These are phyloP conservation scores for Harpalus rufipes DNA, from an alignment of 2,888 invertebrate species.

Conservation along the genomic window DNA sequence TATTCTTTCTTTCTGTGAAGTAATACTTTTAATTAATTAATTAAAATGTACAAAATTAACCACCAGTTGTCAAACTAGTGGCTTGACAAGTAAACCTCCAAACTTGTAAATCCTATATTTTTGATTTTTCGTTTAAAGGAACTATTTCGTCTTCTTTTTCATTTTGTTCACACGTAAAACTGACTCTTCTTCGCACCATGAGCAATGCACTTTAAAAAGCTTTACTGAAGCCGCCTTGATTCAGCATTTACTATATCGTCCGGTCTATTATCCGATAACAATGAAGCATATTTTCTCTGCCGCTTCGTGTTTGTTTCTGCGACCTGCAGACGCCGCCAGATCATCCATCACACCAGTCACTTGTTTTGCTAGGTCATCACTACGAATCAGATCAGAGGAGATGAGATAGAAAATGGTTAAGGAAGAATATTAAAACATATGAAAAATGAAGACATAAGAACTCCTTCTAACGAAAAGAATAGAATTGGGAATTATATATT, in stretches of 20 bases:
- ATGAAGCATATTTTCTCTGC: slow-evolving; percentile 60
- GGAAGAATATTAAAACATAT: neutral
- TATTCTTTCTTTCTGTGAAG: too few relatives aligned
- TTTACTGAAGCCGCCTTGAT: slow-evolving; percentile 1
- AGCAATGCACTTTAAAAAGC: neutral
- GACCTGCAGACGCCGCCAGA: slow-evolving; percentile 45
- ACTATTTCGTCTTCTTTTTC: neutral
- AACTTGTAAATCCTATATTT: too few relatives aligned
- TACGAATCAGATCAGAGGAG: neutral
- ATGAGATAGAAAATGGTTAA: neutral
- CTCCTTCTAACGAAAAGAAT: too few relatives aligned
- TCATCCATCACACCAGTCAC: slow-evolving; percentile 63
- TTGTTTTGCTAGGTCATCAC: slow-evolving; percentile 61
- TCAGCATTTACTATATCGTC: slow-evolving; percentile 1
- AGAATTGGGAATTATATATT: too few relatives aligned
- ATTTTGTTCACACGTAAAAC: neutral
- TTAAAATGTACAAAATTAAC: too few relatives aligned
- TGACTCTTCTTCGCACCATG: neutral
- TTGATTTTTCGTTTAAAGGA: neutral
- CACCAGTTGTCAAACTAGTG: too few relatives aligned
- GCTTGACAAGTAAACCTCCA: too few relatives aligned
- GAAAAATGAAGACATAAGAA: neutral
- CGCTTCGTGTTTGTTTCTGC: slow-evolving; percentile 62
- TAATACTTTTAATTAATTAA: too few relatives aligned
- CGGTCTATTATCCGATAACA: slow-evolving; percentile 59